Conservation (phyloP, 2,888 invertebrate species). For the Disparrhopalites patrizii region DNA sequence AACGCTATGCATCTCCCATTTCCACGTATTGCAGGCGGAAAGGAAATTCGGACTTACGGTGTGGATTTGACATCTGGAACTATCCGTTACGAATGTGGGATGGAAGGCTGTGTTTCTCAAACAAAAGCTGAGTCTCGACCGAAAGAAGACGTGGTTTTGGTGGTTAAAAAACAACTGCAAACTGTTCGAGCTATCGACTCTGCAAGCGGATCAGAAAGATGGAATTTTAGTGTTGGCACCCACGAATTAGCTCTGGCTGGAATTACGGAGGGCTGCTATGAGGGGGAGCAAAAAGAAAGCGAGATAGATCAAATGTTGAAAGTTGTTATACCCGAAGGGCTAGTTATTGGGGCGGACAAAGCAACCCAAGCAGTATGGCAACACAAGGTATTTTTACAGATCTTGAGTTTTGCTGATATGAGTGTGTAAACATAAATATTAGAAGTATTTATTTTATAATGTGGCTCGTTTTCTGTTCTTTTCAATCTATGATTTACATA, state of each 20-base stretch:
- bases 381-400: constrained; percentile 61
- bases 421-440: neutral
- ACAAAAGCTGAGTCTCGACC: constrained; percentile 56
- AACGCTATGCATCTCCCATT: neutral
- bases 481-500: too few species aligned
- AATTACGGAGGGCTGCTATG: constrained; percentile 41
- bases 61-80: constrained; percentile 69
- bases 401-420: too few species aligned
- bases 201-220: constrained; percentile 78
- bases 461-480: neutral
- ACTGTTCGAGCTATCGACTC: constrained; percentile 88
- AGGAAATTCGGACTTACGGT: constrained; percentile 80
- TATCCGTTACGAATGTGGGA: constrained; percentile 72
- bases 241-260: constrained; percentile 62
- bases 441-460: neutral
- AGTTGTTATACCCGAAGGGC: constrained; percentile 68
- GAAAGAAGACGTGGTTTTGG: constrained; percentile 59
- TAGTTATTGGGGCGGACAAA: constrained; percentile 62
- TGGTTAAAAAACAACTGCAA: constrained; percentile 76
- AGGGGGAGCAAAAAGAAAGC: constrained; percentile 25
- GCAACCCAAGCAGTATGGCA: constrained; percentile 66
- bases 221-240: constrained; percentile 94
- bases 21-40: constrained; percentile 62
- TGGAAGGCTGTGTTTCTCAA: constrained; percentile 66
- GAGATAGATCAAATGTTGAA: constrained; percentile 49